A percentile compares a stretch with the other conserved stretches of the same genome.
Conservation (phyloP, 2,888 invertebrate species). For the Eristalis pertinax region DNA sequence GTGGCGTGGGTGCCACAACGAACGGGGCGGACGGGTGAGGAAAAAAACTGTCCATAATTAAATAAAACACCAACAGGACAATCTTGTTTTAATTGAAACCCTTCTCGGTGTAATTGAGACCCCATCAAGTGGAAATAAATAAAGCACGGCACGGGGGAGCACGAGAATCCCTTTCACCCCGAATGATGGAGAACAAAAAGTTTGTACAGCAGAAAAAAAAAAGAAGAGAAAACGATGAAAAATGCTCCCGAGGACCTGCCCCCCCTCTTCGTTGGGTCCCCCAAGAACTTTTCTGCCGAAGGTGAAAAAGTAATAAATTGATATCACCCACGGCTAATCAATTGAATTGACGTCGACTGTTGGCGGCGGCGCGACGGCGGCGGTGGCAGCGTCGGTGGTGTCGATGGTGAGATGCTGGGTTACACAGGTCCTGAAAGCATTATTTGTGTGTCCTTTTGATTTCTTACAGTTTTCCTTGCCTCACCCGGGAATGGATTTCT, state of each 20-base stretch:
- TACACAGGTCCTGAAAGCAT: slow-evolving; percentile 43
- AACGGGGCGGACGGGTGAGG: neutral
- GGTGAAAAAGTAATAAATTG: slow-evolving; percentile 72
- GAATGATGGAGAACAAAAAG: neutral
- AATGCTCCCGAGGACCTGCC: slow-evolving; percentile 41
- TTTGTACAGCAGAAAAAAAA: neutral
- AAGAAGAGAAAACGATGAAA: slow-evolving; percentile 23
- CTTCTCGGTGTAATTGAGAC: slow-evolving; percentile 71
- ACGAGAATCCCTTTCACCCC: neutral
- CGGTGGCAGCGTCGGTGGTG: neutral
- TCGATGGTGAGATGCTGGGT: neutral
- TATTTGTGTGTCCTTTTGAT: slow-evolving; percentile 68
- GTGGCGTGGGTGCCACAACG: neutral
- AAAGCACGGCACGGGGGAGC: slow-evolving; percentile 17
- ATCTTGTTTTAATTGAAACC: slow-evolving; percentile 72
- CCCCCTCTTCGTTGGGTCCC: slow-evolving; percentile 17
- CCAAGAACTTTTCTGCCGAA: slow-evolving; percentile 39
- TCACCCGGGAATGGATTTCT: neutral
- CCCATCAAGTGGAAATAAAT: slow-evolving; percentile 68
- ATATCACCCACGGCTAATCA: slow-evolving; percentile 72
- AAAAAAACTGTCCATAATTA: slow-evolving; percentile 48
- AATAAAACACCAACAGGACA: slow-evolving; percentile 71
- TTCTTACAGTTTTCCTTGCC: slow-evolving; percentile 26
- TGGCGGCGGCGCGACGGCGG: neutral
- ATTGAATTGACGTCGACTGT: slow-evolving; percentile 55